Percentiles rank a stretch among this genome's conserved stretches.
phyloP scores from a whole-genome alignment of 1,140 invertebrate genomes.

The Carposina sasakii region DNA sequence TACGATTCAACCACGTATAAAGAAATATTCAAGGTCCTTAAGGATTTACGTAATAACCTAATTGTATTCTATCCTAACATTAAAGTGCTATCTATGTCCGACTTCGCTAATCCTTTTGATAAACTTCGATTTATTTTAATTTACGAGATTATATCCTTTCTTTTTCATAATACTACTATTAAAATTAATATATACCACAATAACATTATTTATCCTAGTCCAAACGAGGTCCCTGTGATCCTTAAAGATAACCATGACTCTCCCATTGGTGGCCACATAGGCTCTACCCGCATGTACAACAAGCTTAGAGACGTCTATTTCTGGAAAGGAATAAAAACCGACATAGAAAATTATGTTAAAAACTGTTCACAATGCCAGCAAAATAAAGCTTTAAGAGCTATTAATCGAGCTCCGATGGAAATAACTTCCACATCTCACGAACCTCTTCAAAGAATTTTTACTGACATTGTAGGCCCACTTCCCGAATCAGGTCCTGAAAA shows the following conservation, averaged over 20 bases:
- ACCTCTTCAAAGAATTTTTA: conserved; percentile 14
- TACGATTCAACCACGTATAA: conserved; percentile 25
- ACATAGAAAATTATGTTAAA: conserved; percentile 24
- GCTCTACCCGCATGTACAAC: conserved; percentile 14
- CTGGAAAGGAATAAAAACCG: conserved; percentile 25
- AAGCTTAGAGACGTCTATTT: conserved; percentile 20
- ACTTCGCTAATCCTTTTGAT: conserved; percentile 24
- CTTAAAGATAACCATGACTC: conserved; percentile 21
- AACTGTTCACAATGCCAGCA: conserved; percentile 21
- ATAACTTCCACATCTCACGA: conserved; percentile 20
- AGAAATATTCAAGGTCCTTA: conserved; percentile 24
- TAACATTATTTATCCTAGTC: conserved; percentile 19
- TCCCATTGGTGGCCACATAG: conserved; percentile 17
- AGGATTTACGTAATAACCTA: conserved; percentile 16
- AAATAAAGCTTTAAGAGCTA: conserved; percentile 21
- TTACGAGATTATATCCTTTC: conserved; percentile 17
- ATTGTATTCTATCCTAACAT: not conserved
- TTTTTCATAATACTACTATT: conserved; percentile 20
- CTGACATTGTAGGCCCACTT: conserved; percentile 24
- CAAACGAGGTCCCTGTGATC: conserved; percentile 17
- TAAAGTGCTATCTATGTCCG: conserved; percentile 20
- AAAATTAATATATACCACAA: conserved; percentile 12
- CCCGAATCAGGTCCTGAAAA: conserved; percentile 17
- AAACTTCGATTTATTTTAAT: conserved; percentile 18
- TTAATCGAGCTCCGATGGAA: conserved; percentile 23